Base-by-base conservation (phyloP, 2,888 invertebrate genomes). In the Tachina grossa region DNA sequence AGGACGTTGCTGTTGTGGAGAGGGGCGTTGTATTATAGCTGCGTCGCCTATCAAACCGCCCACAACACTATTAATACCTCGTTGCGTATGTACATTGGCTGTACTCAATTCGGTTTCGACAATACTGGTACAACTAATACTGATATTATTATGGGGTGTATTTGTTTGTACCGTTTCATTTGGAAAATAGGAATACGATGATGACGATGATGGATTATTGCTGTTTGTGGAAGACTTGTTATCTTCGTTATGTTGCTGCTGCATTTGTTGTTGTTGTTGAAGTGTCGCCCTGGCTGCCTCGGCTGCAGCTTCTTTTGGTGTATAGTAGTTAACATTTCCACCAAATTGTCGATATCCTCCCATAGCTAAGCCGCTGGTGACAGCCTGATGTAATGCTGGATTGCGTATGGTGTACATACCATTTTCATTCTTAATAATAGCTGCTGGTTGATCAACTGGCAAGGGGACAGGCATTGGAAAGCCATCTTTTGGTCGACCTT, bases 391-490 rank as follows among this genome's bases (percentile, higher is more conserved):
- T 69, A 93, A 79, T 11, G 92, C 92, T 0, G 97, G 97, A 92
- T 96, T 97, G 13, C 97, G 93, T 69, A 97, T 97, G 0, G 97
- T 97, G 83, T 96, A 97, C 96, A 97, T 97, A 11, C 96, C 96
- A 89, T 95, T 95, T 85, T 95, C 95, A 87, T 95, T 95, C 88
- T 95, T 95, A 88, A 95, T 95, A 86, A 95, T 95, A 5, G 95
- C 94, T 4, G 95, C 95, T 71, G 95, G 95, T 78, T 94, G 94
- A 85, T 93, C 93, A 89, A 92, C 92, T 39, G 90, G 88, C 76
- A 92, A 87, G 31, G 90, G 85, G n/a, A 91, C 89, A 55, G 87
- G 84, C 14, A 90, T 72, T 13, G 91, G 89, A 78, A 78, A 83
- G 47, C 89, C 87, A 41, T 89, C 88, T 75, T 84, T 87, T 31